Conservation (phyloP, 2,888 invertebrate genomes). For the Thymelicus acteon region DNA sequence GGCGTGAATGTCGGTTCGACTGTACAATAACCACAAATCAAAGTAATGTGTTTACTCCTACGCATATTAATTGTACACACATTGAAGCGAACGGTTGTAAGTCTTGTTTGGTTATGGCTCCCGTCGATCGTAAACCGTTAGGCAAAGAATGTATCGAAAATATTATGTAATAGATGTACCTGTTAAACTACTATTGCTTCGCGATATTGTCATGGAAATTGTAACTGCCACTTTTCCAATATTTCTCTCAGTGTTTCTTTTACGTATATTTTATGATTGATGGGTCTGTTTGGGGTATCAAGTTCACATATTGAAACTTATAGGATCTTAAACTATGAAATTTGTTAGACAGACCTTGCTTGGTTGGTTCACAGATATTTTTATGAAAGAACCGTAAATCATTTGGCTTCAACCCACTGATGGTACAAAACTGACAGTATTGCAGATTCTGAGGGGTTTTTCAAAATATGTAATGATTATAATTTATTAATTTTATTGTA, state of each 20-base stretch:
- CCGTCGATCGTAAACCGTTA: conserved; percentile 35
- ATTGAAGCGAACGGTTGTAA: conserved; percentile 32
- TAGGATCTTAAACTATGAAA: too few species aligned
- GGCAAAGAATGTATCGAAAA: conserved; percentile 15
- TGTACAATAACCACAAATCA: conserved; percentile 38
- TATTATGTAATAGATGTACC: not conserved
- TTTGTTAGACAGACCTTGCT: too few species aligned
- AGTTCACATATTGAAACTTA: too few species aligned
- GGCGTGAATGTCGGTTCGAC: conserved; percentile 36
- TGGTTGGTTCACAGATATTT: too few species aligned
- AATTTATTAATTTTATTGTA: too few species aligned
- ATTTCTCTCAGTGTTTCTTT: not conserved
- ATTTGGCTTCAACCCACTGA: too few species aligned
- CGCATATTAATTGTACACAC: conserved; percentile 39
- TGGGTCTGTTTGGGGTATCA: not conserved
- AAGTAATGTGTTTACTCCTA: conserved; percentile 38
- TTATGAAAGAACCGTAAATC: too few species aligned
- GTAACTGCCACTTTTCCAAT: not conserved
- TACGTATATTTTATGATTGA: not conserved
- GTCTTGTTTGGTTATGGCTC: conserved; percentile 30
- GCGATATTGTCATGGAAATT: not conserved
- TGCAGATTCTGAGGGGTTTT: too few species aligned
- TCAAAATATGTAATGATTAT: too few species aligned
- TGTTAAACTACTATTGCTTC: not conserved
- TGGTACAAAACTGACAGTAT: too few species aligned